Conservation (phyloP, 2,113 vertebrate species). For the Hippocampus abdominalis region DNA sequence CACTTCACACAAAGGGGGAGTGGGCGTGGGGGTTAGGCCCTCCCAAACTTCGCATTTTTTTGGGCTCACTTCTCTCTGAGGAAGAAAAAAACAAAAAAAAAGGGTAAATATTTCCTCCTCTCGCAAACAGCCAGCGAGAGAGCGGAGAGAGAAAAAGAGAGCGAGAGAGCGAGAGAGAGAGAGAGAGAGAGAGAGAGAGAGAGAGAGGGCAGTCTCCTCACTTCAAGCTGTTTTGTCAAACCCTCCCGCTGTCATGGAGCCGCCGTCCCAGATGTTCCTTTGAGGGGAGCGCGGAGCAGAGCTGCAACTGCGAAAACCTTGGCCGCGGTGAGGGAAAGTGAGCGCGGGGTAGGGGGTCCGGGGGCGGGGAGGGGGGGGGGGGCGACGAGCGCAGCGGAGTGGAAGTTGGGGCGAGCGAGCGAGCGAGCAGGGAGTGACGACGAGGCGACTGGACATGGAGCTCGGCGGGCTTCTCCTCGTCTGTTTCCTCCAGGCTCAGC, state of each 20-base stretch:
- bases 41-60: conserved; percentile 20
- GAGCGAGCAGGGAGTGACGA: conserved; percentile 49
- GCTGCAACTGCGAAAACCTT: conserved; percentile 33
- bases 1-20: conserved; percentile 64
- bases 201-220: conserved; percentile 14
- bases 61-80: conserved; percentile 7
- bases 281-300: conserved; percentile 36
- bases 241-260: conserved; percentile 54
- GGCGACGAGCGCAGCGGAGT: conserved; percentile 12
- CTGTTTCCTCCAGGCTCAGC: conserved; percentile 74
- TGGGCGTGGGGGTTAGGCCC: conserved; percentile 37
- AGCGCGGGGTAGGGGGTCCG: conserved; percentile 36
- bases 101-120: conserved; percentile 59
- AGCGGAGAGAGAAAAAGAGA: neutral
- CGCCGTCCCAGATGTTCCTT: conserved; percentile 40
- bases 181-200: neutral
- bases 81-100: conserved; percentile 26
- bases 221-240: conserved; percentile 37
- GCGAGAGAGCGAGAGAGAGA: conserved; percentile 13
- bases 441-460: conserved; percentile 67
- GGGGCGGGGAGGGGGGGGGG: too few relatives aligned
- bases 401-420: conserved; percentile 33
- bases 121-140: conserved; percentile 32
- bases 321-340: conserved; percentile 39
- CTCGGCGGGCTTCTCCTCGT: conserved; percentile 72